These are phyloP conservation scores for Penaeus chinensis DNA, from an alignment of 1,140 invertebrate species.

Conservation along the genomic window DNA sequence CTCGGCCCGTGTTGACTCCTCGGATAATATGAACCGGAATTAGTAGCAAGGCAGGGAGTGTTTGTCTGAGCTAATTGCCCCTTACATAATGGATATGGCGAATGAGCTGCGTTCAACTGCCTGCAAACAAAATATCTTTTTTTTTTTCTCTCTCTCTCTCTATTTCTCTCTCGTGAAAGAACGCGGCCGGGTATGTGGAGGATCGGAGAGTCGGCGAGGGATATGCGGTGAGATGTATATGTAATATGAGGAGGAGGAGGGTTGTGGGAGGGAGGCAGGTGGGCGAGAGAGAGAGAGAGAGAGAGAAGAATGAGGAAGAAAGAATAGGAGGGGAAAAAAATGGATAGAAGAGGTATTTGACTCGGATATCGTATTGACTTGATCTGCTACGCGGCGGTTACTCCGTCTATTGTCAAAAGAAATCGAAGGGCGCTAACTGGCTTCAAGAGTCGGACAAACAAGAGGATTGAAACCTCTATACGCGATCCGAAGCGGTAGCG, in stretches of 20 bases:
- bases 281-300: background rate
- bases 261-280: background rate
- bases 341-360: too few relatives aligned
- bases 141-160: conserved; percentile 37
- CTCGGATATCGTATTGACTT: too few relatives aligned
- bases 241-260: background rate
- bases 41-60: conserved; percentile 48
- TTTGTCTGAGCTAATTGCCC: conserved; percentile 57
- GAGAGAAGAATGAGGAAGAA: too few relatives aligned
- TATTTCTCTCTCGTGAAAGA: conserved; percentile 17
- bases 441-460: too few relatives aligned
- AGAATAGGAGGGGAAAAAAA: too few relatives aligned
- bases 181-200: background rate
- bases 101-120: conserved; percentile 50
- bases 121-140: conserved; percentile 48
- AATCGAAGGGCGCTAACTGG: too few relatives aligned
- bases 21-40: conserved; percentile 56
- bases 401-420: too few relatives aligned
- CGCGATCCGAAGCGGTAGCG: too few relatives aligned
- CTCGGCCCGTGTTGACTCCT: conserved; percentile 42
- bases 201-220: background rate
- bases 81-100: conserved; percentile 58
- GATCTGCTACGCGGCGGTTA: too few relatives aligned
- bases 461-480: too few relatives aligned
- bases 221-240: background rate